A percentile compares a stretch with the other conserved stretches of the same genome.
phyloP scores from a whole-genome alignment of 2,888 invertebrate genomes.

The Serripes groenlandicus region DNA sequence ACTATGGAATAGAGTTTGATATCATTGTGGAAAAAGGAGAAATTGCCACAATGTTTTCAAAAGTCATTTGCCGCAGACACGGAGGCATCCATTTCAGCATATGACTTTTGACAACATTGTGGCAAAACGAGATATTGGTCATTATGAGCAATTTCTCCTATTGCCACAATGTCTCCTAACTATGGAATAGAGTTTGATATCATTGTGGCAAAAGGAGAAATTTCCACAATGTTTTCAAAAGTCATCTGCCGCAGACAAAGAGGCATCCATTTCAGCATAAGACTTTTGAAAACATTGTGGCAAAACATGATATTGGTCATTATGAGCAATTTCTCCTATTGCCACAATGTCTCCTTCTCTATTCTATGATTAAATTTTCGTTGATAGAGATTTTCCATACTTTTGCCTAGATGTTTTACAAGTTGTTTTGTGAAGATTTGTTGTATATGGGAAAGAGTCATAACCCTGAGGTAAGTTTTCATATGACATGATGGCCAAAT shows the following conservation, averaged over 20 bases:
- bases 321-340: not conserved
- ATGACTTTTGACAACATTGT: not conserved
- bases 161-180: not conserved
- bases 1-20: not conserved
- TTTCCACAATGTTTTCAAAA: not conserved
- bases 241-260: not conserved
- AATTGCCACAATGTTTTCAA: not conserved
- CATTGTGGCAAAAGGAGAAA: slow-evolving; percentile 11
- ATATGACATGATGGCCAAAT: too few relatives aligned
- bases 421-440: too few relatives aligned
- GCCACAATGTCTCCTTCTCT: not conserved
- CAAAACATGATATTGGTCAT: not conserved
- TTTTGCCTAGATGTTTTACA: too few relatives aligned
- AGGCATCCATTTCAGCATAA: not conserved
- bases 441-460: too few relatives aligned
- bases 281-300: slow-evolving; percentile 1
- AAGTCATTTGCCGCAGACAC: not conserved
- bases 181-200: not conserved
- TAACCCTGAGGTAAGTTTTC: too few relatives aligned
- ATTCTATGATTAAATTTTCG: too few relatives aligned
- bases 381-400: too few relatives aligned
- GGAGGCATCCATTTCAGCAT: not conserved
- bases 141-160: not conserved
- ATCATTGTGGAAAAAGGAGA: slow-evolving; percentile 5
- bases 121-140: not conserved